Evolutionary conservation across 2,113 vertebrate genomes (phyloP).

Genomic region (Uria lomvia): DNA sequence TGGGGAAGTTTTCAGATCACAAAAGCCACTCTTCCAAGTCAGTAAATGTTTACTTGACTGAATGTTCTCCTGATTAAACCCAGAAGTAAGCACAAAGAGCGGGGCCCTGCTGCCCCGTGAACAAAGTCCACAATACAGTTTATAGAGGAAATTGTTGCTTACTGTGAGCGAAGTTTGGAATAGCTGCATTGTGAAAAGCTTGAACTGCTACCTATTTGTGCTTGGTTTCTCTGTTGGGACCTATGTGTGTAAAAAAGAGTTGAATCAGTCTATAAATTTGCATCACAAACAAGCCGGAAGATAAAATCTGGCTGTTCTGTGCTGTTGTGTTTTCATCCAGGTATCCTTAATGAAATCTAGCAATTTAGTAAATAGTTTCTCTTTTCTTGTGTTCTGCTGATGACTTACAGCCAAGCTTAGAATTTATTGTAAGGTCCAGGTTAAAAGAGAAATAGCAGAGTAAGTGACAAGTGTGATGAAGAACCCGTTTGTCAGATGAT

Average conservation of each 20-base stretch:
- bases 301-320: background rate
- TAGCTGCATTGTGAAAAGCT: background rate
- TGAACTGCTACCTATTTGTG: background rate
- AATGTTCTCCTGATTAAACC: background rate
- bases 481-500: background rate
- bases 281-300: background rate
- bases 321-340: background rate
- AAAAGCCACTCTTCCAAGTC: background rate
- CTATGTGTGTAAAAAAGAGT: background rate
- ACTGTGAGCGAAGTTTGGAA: background rate
- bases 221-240: background rate
- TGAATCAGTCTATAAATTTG: background rate
- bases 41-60: background rate
- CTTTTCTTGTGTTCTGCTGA: background rate
- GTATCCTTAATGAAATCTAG: background rate
- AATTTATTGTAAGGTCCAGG: background rate
- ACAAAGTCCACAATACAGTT: background rate
- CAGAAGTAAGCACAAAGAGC: background rate
- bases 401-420: background rate
- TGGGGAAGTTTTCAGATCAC: background rate
- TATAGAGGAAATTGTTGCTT: background rate
- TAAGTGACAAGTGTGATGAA: background rate
- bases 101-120: background rate
- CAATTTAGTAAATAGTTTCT: background rate
- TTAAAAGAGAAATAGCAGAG: constrained; percentile 37